Evolutionary conservation across 2,113 vertebrate species (phyloP).

Genomic region (Otis tarda): DNA sequence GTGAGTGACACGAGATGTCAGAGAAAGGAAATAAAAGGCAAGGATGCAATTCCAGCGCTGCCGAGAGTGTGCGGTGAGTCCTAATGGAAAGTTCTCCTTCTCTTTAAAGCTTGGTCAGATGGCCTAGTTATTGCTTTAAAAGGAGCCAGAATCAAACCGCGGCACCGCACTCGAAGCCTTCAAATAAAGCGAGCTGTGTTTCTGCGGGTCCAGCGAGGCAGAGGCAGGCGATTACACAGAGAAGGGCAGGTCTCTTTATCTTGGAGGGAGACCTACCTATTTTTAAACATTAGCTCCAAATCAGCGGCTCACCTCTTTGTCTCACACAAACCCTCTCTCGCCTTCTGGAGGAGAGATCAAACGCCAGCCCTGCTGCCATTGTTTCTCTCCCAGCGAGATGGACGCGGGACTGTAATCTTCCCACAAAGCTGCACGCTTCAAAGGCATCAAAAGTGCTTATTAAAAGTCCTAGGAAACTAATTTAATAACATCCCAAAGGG

Average conservation of each 20-base stretch:
- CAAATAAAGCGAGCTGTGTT: conserved; percentile 67
- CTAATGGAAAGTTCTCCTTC: conserved; percentile 71
- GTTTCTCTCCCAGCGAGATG: conserved; percentile 75
- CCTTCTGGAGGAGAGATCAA: conserved; percentile 73
- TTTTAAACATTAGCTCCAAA: conserved; percentile 69
- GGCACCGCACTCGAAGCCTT: conserved; percentile 63
- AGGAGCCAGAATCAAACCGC: conserved; percentile 67
- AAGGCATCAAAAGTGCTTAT: conserved; percentile 75
- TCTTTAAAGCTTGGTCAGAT: conserved; percentile 72
- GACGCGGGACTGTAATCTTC: conserved; percentile 72
- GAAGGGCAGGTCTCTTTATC: conserved; percentile 71
- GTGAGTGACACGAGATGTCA: conserved; percentile 61
- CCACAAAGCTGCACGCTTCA: conserved; percentile 70
- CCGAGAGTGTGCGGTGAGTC: conserved; percentile 48
- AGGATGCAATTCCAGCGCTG: conserved; percentile 59
- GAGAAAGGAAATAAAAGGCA: conserved; percentile 68
- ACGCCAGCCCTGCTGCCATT: conserved; percentile 54
- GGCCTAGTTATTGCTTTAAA: conserved; percentile 73
- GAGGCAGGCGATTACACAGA: conserved; percentile 62
- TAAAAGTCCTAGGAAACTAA: conserved; percentile 75
- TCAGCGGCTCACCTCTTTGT: conserved; percentile 62
- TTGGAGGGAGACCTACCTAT: conserved; percentile 78
- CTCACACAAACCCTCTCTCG: conserved; percentile 50
- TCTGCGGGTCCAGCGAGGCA: conserved; percentile 55
- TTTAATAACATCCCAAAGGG: conserved; percentile 70